These are phyloP conservation scores for Meteorus sp. DNA, from an alignment of 1,140 invertebrate species.

Conservation along the genomic window DNA sequence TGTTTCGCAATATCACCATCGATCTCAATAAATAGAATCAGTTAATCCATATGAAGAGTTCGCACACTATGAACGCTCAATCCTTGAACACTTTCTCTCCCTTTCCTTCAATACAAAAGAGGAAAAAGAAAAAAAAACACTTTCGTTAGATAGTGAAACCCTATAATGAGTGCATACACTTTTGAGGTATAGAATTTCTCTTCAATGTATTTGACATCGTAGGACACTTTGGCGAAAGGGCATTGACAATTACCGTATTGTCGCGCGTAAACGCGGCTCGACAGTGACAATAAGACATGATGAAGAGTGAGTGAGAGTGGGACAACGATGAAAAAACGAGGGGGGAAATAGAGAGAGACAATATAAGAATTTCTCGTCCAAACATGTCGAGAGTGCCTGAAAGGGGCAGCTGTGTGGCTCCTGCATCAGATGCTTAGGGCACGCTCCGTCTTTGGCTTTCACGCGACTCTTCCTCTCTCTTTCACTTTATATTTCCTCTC, in stretches of 20 bases:
- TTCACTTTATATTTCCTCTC: background rate
- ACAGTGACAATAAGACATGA: constrained; percentile 11
- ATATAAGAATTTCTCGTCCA: constrained; percentile 21
- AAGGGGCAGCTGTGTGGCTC: constrained; percentile 28
- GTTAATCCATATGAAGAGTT: too few relatives aligned
- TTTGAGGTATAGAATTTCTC: constrained; percentile 12
- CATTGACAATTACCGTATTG: constrained; percentile 33
- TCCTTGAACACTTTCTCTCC: too few relatives aligned
- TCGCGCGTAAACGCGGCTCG: constrained; percentile 3
- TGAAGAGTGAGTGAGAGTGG: constrained; percentile 1
- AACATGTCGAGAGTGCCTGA: constrained; percentile 24
- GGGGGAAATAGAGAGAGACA: background rate
- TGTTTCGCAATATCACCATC: too few relatives aligned
- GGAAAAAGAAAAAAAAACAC: background rate
- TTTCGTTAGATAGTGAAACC: constrained; percentile 11
- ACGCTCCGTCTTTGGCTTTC: constrained; percentile 17
- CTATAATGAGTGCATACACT: background rate
- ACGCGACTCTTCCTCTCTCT: constrained; percentile 11
- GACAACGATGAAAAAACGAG: background rate
- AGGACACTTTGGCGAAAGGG: constrained; percentile 16
- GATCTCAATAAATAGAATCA: too few relatives aligned
- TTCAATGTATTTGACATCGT: constrained; percentile 26
- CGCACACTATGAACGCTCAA: too few relatives aligned
- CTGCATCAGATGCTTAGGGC: constrained; percentile 29
- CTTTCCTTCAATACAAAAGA: background rate